Evolutionary conservation across 1,140 invertebrate species (phyloP).

Genomic region (Tetragonula clypearis): DNA sequence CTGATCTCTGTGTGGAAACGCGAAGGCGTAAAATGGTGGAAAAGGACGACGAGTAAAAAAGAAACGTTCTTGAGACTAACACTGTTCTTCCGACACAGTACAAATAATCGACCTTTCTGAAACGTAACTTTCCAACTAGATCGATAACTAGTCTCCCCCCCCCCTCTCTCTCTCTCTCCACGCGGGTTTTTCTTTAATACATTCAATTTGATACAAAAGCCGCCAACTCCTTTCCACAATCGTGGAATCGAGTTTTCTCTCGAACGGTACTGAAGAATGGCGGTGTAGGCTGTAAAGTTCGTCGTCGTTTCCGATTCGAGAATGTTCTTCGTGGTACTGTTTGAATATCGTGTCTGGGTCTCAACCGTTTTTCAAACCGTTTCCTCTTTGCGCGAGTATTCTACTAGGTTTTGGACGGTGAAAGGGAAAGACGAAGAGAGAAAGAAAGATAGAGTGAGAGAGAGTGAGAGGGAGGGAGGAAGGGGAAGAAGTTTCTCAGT

Average conservation of each 20-base stretch:
- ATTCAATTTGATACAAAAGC: neutral
- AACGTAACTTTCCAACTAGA: neutral
- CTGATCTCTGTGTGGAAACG: neutral
- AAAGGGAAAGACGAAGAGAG: too few species aligned
- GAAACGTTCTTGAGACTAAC: neutral
- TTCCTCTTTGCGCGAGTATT: constrained; percentile 1
- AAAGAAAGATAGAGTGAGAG: too few species aligned
- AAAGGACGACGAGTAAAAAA: too few species aligned
- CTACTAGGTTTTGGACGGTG: neutral
- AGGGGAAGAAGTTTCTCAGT: neutral
- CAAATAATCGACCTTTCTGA: constrained; percentile 1
- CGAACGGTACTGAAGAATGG: too few species aligned
- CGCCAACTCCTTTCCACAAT: neutral
- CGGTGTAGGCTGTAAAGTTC: constrained; percentile 53
- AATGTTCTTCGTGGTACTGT: constrained; percentile 38
- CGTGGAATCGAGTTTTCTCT: neutral
- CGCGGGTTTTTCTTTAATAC: neutral
- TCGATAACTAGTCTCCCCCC: too few species aligned
- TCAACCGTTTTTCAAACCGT: constrained; percentile 48
- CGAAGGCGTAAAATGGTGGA: neutral
- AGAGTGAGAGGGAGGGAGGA: too few species aligned
- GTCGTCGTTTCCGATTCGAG: constrained; percentile 47
- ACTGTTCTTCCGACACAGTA: neutral
- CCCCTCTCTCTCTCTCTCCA: too few species aligned
- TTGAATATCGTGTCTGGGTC: constrained; percentile 32